Percentiles rank a stretch among this genome's conserved stretches.
Conservation (phyloP, 1,140 invertebrate genomes). For the Scaptomyza graminum region DNA sequence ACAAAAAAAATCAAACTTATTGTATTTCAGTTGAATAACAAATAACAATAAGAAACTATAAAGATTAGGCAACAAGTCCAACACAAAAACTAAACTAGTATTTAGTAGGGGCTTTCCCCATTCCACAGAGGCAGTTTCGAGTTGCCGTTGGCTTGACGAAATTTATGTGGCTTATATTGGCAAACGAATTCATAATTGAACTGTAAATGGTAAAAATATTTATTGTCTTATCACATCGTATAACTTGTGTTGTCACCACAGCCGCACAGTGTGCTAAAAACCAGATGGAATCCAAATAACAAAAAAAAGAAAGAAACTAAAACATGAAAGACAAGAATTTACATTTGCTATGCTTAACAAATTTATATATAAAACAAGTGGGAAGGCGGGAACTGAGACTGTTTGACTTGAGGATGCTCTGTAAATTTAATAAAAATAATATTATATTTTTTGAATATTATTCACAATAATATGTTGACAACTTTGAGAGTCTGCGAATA, state of each 20-base stretch:
- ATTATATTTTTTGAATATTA: too few species aligned
- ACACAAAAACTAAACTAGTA: neutral
- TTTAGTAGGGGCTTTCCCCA: neutral
- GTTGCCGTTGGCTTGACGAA: conserved; percentile 41
- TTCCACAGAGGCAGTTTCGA: conserved; percentile 2
- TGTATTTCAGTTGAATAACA: conserved; percentile 14
- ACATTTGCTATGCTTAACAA: conserved; percentile 44
- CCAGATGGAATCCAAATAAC: conserved; percentile 31
- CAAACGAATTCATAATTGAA: conserved; percentile 67
- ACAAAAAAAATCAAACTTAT: conserved; percentile 8
- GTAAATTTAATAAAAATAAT: neutral
- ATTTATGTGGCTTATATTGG: conserved; percentile 58
- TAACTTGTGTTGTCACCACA: conserved; percentile 76
- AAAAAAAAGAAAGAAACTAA: conserved; percentile 1
- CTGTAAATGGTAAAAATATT: conserved; percentile 76
- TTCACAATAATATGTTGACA: too few species aligned
- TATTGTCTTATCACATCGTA: conserved; percentile 82
- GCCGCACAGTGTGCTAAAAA: conserved; percentile 19
- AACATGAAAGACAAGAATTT: conserved; percentile 48
- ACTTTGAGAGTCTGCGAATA: too few species aligned
- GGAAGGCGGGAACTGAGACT: neutral
- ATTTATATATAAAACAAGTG: conserved; percentile 36
- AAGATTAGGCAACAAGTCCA: conserved; percentile 30
- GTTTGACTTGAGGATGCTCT: neutral
- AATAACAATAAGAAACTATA: neutral